A percentile compares a stretch with the other conserved stretches of the same genome.
Evolutionary conservation across 2,888 invertebrate genomes (phyloP).

Genomic region (Noctuana brunneofusca): DNA sequence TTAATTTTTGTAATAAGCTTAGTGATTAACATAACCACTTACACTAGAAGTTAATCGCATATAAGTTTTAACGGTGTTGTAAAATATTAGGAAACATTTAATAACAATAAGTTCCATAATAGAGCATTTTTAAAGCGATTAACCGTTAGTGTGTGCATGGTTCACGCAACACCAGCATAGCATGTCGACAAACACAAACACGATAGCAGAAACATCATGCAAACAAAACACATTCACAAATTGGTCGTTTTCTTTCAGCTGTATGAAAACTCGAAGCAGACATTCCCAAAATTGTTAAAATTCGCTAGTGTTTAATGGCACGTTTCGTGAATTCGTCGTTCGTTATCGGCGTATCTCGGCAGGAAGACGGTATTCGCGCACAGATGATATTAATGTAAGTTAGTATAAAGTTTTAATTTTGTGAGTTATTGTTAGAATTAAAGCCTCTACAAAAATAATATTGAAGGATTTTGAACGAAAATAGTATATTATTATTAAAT

Average conservation of each 20-base stretch:
- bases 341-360: conserved; percentile 63
- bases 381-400: conserved; percentile 50
- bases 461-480: not conserved
- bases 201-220: conserved; percentile 72
- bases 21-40: conserved; percentile 20
- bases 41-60: conserved; percentile 29
- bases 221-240: conserved; percentile 72
- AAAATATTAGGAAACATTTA: not conserved
- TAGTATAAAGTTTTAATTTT: conserved; percentile 41
- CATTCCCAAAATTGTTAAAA: conserved; percentile 73
- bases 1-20: conserved; percentile 8
- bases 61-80: not conserved
- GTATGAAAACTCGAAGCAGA: conserved; percentile 68
- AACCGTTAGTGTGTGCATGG: conserved; percentile 20
- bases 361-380: conserved; percentile 81
- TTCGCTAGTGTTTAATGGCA: conserved; percentile 62
- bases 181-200: conserved; percentile 69
- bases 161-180: conserved; percentile 49
- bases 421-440: conserved; percentile 47
- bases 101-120: not conserved
- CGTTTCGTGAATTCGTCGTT: conserved; percentile 53
- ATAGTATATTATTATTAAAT: not conserved
- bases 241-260: conserved; percentile 62
- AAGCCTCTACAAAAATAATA: conserved; percentile 39
- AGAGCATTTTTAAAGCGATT: conserved; percentile 20